A percentile compares a stretch with the other conserved stretches of the same genome.
These are phyloP conservation scores for Acleris emargana DNA, from an alignment of 2,888 invertebrate genomes.

Conservation along the genomic window DNA sequence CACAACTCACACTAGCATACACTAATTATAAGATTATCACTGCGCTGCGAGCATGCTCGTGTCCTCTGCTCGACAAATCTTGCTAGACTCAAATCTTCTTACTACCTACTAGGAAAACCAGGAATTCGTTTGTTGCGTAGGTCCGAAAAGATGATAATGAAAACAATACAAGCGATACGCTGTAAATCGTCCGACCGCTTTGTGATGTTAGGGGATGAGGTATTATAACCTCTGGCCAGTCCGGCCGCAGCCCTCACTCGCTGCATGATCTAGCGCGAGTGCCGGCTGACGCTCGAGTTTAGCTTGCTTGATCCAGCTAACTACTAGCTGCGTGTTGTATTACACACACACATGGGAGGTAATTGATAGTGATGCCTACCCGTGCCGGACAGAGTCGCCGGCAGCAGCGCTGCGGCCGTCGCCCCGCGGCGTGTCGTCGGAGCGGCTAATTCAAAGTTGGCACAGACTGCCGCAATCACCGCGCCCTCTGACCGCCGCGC, in stretches of 20 bases:
- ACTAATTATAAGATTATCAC: constrained; percentile 78
- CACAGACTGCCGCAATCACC: constrained; percentile 61
- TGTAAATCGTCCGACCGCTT: background rate
- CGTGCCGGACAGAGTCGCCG: background rate
- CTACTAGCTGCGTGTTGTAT: background rate
- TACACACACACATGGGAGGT: constrained; percentile 4
- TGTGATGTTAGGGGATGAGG: no score
- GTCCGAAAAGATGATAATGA: background rate
- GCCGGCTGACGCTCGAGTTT: no score
- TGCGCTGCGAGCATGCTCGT: constrained; percentile 61
- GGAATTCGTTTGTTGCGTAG: constrained; percentile 3
- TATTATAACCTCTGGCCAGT: no score
- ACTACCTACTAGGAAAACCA: background rate
- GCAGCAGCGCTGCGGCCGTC: background rate
- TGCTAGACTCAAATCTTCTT: constrained; percentile 3
- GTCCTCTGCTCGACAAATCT: constrained; percentile 57
- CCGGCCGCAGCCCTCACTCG: no score
- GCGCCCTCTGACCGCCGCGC: constrained; percentile 70
- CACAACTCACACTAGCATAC: constrained; percentile 79
- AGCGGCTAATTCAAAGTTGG: constrained; percentile 56
- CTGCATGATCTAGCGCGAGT: no score
- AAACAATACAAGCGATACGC: constrained; percentile 9
- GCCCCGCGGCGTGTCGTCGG: background rate
- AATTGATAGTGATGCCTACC: constrained; percentile 23
- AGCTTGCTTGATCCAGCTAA: no score